Conservation (phyloP, 1,140 invertebrate genomes). For the Procambarus clarkii region DNA sequence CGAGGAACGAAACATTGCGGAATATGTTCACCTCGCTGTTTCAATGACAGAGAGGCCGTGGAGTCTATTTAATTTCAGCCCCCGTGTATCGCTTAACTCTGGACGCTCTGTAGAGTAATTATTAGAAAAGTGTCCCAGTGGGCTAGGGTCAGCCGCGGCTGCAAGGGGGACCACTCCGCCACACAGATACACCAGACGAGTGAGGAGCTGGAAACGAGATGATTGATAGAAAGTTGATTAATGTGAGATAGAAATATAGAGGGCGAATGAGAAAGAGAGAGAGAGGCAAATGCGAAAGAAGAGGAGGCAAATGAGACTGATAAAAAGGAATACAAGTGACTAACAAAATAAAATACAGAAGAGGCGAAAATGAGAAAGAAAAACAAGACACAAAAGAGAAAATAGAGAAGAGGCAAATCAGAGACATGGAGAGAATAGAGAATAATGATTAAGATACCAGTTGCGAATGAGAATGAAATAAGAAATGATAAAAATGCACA, state of each 20-base stretch:
- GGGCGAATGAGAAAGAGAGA: not conserved
- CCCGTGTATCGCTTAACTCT: conserved; percentile 53
- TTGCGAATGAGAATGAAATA: no score
- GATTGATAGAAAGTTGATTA: not conserved
- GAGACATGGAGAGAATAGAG: no score
- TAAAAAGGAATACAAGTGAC: no score
- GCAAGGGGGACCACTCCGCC: not conserved
- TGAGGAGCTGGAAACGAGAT: no score
- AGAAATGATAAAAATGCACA: no score
- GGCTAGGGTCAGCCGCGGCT: not conserved
- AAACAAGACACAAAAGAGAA: not conserved
- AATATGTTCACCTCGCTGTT: not conserved
- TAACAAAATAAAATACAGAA: no score
- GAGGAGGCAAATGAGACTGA: not conserved
- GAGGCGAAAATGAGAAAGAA: not conserved
- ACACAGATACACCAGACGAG: no score
- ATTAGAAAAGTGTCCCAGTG: conserved; percentile 45
- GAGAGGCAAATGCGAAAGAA: not conserved
- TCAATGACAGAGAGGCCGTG: conserved; percentile 40
- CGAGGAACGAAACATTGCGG: conserved; percentile 13
- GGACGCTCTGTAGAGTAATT: conserved; percentile 45
- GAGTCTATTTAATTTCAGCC: conserved; percentile 58
- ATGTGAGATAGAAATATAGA: not conserved
- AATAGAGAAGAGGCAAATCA: no score
- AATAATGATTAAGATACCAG: no score